A percentile compares a stretch with the other conserved stretches of the same genome.
Evolutionary conservation across 2,797 vertebrate genomes (phyloP).

Genomic region (Galagoides demidoff): DNA sequence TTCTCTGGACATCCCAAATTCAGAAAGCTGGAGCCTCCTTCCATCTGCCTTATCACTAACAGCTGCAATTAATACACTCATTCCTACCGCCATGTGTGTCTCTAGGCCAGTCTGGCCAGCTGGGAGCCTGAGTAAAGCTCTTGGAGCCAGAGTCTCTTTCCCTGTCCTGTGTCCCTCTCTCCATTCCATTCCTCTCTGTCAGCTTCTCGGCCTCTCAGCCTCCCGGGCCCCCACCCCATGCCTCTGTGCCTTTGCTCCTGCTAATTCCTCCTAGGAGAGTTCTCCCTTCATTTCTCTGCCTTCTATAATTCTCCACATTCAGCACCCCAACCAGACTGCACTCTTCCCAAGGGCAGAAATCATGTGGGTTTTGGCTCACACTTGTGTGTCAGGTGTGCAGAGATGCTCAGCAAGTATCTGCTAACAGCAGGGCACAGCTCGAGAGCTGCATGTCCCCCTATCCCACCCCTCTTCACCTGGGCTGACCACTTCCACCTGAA

Average conservation of each 20-base stretch:
- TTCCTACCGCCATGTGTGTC: neutral
- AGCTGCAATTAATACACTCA: neutral
- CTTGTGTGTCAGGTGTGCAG: no score
- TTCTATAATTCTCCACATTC: no score
- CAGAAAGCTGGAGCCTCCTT: neutral
- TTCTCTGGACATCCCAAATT: neutral
- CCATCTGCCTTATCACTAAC: neutral
- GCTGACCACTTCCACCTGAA: neutral
- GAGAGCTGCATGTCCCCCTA: no score
- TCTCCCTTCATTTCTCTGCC: neutral
- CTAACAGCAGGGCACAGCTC: neutral
- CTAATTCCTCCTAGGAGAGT: neutral
- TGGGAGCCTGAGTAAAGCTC: neutral
- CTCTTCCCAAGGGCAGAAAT: neutral
- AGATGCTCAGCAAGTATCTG: neutral
- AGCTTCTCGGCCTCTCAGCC: neutral
- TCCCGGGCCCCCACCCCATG: fast-evolving
- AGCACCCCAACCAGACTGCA: no score
- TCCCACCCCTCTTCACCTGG: neutral
- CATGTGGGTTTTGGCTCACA: neutral
- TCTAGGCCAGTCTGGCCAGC: neutral
- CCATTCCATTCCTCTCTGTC: neutral
- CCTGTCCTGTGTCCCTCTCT: fast-evolving
- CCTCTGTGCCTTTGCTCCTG: neutral
- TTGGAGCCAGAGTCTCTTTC: neutral